Evolutionary conservation across 1,140 invertebrate species (phyloP).

Genomic region (Theocolax elegans): DNA sequence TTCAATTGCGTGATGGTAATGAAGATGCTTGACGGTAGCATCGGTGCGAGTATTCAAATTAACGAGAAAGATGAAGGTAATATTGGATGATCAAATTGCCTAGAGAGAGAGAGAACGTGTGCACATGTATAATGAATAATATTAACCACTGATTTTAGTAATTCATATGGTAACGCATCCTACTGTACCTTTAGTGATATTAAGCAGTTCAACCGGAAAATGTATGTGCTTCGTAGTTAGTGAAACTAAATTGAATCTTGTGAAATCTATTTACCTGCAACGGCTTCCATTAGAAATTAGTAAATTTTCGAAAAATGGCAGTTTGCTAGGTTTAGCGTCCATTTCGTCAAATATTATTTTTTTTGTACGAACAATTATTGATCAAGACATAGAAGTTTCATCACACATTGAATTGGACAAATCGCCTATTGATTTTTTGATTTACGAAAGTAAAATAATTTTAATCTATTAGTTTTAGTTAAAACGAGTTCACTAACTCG

Average conservation of each 20-base stretch:
- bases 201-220: constrained; percentile 48
- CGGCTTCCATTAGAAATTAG: constrained; percentile 52
- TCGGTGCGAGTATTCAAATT: constrained; percentile 27
- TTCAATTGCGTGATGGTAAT: constrained; percentile 46
- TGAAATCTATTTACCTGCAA: constrained; percentile 54
- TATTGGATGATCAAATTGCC: too few species aligned
- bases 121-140: background rate
- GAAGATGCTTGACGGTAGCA: constrained; percentile 45
- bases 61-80: background rate
- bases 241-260: constrained; percentile 16
- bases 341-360: constrained; percentile 56
- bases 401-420: background rate
- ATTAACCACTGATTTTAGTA: constrained; percentile 46
- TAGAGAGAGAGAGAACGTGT: too few species aligned
- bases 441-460: background rate
- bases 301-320: constrained; percentile 56
- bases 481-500: background rate
- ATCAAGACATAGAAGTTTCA: constrained; percentile 11
- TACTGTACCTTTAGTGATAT: constrained; percentile 44
- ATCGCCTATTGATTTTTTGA: constrained; percentile 29
- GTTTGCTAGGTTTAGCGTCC: constrained; percentile 54
- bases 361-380: constrained; percentile 48
- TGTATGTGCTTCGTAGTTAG: constrained; percentile 45
- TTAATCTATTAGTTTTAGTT: constrained; percentile 1
- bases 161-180: constrained; percentile 45